Percentiles rank a stretch among this genome's conserved stretches.
These are phyloP conservation scores for Cuculus canorus DNA, from an alignment of 2,797 vertebrate genomes.

Conservation along the genomic window DNA sequence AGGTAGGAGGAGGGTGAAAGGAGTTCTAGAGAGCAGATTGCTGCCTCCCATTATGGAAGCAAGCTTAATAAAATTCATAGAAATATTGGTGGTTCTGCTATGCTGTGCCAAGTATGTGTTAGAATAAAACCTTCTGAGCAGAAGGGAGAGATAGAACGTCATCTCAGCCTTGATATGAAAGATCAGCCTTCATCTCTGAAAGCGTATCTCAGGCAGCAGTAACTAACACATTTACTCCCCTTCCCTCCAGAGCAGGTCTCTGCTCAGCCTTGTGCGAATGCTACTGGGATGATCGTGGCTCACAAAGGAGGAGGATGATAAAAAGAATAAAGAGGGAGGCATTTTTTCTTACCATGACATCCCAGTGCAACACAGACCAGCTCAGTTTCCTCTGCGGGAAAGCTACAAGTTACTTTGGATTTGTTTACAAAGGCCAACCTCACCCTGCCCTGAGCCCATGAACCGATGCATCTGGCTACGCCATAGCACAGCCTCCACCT, in stretches of 20 bases:
- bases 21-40: constrained; percentile 37
- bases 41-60: constrained; percentile 12
- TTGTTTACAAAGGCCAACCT: not conserved
- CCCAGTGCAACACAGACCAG: not conserved
- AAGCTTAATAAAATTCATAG: constrained; percentile 65
- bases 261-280: not conserved
- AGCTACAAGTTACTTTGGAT: not conserved
- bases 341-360: not conserved
- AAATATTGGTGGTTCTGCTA: constrained; percentile 61
- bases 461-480: not conserved
- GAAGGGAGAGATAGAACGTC: constrained; percentile 13
- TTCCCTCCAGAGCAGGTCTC: not conserved
- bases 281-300: not conserved
- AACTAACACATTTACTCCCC: not conserved
- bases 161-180: constrained; percentile 22
- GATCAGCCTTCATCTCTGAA: not conserved
- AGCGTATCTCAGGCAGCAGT: not conserved
- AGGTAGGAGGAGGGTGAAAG: not conserved
- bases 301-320: not conserved
- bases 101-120: constrained; percentile 40
- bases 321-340: not conserved
- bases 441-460: not conserved
- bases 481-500: not conserved
- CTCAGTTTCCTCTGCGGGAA: not conserved
- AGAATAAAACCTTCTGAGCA: constrained; percentile 32